Evolutionary conservation across 2,113 vertebrate genomes (phyloP), one percentile per base, ranked within the genome.

Genomic region (Fregata magnificens): DNA sequence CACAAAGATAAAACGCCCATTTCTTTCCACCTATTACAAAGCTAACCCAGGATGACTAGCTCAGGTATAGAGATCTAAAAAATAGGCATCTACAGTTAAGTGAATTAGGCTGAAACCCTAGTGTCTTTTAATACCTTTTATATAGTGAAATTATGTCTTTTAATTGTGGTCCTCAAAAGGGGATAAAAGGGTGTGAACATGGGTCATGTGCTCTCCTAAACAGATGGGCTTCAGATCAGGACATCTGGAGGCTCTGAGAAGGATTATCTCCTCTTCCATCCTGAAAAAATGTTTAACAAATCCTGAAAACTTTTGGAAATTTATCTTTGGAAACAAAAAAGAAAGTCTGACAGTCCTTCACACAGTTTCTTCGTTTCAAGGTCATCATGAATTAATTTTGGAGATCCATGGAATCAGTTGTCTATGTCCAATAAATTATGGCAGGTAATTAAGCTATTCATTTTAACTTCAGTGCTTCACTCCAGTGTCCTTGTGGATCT

Each of bases 391-490:
- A 97, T 95, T 95, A 94, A 92, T 86, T 95, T 94, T 89, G 67
- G 63, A 96, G 52, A 88, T 53, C 80, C 67, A 49, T 92, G 59
- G 95, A 97, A 94, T 92, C 74, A 74, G 82, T 88, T 97, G 77
- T 73, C 77, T 76, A 92, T 95, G 90, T 95, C 95, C 87, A 92
- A 93, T 88, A 89, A 97, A 95, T 97, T 97, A 97, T 65, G 59
- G 80, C 70, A 79, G 67, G 66, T 94, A 98, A 96, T 97, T 94
- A 96, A 95, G 77, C 67, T 96, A 87, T 96, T 97, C 66, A 83
- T 95, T 97, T 95, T 82, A 88, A 61, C 92, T 87, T 94, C 77
- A 47, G 36, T 87, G 29, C 32, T 90, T 71, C 58, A n/a, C 32
- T 89, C 31, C 58, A 63, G 21, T 95, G 95, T 93, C 94, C 93